Percentiles rank a stretch among this genome's conserved stretches.
Conservation (phyloP, 2,113 vertebrate genomes). For the Dunckerocampus dactyliophorus region DNA sequence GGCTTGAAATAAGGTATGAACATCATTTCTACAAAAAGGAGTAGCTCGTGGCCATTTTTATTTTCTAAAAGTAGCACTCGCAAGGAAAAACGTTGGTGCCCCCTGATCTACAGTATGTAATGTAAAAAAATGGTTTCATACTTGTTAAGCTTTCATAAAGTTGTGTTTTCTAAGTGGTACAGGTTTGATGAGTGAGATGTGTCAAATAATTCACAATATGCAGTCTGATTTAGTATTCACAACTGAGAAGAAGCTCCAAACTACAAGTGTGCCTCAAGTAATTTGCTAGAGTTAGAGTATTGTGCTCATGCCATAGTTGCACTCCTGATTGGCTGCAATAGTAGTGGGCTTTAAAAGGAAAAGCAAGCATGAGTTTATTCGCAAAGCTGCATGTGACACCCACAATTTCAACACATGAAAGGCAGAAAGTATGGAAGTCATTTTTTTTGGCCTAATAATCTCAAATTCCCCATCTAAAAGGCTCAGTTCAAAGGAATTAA, state of each 20-base stretch:
- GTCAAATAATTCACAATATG: neutral
- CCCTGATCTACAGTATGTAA: no score
- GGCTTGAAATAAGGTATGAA: no score
- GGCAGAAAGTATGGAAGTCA: no score
- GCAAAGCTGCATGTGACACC: neutral
- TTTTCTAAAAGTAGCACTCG: no score
- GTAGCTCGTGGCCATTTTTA: no score
- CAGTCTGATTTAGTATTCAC: neutral
- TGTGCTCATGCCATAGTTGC: neutral
- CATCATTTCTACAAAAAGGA: no score
- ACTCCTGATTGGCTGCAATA: conserved; percentile 5
- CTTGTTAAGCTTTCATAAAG: conserved; percentile 5
- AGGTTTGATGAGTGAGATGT: neutral
- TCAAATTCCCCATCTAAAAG: no score
- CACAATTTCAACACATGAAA: neutral
- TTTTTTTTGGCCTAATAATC: no score
- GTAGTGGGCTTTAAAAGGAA: neutral
- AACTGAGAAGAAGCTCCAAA: neutral
- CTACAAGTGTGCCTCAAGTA: neutral
- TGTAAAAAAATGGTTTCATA: conserved; percentile 6
- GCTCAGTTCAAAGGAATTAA: no score
- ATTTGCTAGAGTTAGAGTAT: neutral
- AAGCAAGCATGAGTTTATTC: neutral
- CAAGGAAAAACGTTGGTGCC: no score
- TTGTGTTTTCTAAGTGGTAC: conserved; percentile 1